Percentiles rank a stretch among this genome's conserved stretches.
phyloP scores from a whole-genome alignment of 2,113 vertebrate genomes.

The Tichodroma muraria region DNA sequence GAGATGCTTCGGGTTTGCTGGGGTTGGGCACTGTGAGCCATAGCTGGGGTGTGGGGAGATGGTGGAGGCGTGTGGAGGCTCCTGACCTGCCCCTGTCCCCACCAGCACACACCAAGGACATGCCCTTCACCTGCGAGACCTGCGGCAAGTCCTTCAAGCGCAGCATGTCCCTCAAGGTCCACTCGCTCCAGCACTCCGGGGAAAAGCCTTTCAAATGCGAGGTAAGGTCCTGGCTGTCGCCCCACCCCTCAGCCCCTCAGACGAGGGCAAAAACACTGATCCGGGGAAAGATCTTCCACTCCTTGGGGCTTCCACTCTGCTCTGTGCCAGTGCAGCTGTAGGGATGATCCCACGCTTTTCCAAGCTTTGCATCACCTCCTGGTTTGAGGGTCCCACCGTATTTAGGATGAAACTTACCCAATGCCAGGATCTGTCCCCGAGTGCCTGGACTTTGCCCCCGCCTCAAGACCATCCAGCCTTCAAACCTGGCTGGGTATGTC shows the following conservation, averaged over 20 bases:
- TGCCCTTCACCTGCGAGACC: slow-evolving; percentile 97
- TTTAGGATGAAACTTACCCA: background rate
- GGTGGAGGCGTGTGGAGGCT: background rate
- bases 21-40: fast-evolving
- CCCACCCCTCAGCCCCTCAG: background rate
- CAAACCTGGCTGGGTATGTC: background rate
- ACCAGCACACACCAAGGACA: slow-evolving; percentile 97
- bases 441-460: background rate
- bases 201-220: slow-evolving; percentile 97
- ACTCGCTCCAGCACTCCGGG: slow-evolving; percentile 93
- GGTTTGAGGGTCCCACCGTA: background rate
- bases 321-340: background rate
- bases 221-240: slow-evolving; percentile 53
- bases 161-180: slow-evolving; percentile 97
- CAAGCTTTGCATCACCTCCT: background rate
- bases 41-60: background rate
- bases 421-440: background rate
- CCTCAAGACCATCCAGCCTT: background rate
- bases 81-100: background rate
- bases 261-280: fast-evolving
- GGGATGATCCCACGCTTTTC: background rate
- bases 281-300: background rate
- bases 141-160: slow-evolving; percentile 97
- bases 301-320: background rate
- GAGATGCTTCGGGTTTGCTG: background rate